Percentiles rank a stretch among this genome's conserved stretches.
Evolutionary conservation across 2,113 vertebrate genomes (phyloP).

Genomic region (Mandrillus leucophaeus): DNA sequence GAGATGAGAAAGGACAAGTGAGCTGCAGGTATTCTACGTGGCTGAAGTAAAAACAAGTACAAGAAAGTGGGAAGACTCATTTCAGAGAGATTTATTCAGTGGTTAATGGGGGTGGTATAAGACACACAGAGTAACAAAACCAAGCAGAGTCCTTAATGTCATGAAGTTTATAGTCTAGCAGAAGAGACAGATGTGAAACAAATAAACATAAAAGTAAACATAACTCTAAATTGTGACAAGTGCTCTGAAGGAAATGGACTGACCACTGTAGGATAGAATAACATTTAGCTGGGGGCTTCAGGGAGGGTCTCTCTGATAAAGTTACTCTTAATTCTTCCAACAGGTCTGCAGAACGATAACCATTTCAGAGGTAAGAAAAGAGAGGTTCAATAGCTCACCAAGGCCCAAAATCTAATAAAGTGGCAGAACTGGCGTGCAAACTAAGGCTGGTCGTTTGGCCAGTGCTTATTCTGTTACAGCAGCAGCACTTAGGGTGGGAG

Average conservation of each 20-base stretch:
- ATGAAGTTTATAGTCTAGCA: neutral
- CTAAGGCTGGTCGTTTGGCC: neutral
- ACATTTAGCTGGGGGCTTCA: neutral
- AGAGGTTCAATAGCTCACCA: neutral
- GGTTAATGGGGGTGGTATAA: neutral
- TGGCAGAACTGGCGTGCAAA: neutral
- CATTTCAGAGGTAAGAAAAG: neutral
- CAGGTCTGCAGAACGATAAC: neutral
- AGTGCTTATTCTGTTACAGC: neutral
- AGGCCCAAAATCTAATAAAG: neutral
- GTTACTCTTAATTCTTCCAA: neutral
- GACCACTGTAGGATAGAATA: neutral
- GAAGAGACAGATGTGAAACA: neutral
- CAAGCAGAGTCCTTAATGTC: neutral
- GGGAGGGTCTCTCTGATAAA: neutral
- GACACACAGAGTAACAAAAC: neutral
- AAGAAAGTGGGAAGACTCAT: neutral
- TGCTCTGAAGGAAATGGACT: neutral
- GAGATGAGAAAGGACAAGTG: neutral
- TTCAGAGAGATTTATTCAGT: neutral
- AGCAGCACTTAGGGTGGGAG: neutral
- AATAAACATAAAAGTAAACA: neutral
- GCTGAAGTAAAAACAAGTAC: neutral
- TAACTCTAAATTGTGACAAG: neutral
- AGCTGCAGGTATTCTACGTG: neutral